Evolutionary conservation across 2,888 invertebrate genomes (phyloP).

Genomic region (Archips xylosteana): DNA sequence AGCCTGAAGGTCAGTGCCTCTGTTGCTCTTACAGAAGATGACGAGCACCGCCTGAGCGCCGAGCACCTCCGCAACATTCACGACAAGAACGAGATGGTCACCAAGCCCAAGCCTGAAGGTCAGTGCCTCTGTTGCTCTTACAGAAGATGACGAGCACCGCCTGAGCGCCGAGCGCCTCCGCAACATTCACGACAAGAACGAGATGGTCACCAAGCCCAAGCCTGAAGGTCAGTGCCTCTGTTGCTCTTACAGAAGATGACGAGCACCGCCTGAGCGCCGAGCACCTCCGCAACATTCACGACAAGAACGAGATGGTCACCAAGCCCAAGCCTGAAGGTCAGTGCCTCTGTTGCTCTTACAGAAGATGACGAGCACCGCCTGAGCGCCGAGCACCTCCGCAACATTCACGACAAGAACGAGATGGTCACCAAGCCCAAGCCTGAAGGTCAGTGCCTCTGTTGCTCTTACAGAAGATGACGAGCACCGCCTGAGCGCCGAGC

Average conservation of each 20-base stretch:
- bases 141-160: constrained; percentile 93
- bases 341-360: too few species aligned
- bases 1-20: constrained; percentile 73
- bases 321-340: constrained; percentile 82
- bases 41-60: constrained; percentile 92
- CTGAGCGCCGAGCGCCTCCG: constrained; percentile 91
- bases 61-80: constrained; percentile 89
- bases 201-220: constrained; percentile 74
- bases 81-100: constrained; percentile 73
- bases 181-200: constrained; percentile 82
- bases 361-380: constrained; percentile 94
- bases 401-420: constrained; percentile 82
- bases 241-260: too few species aligned
- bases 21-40: too few species aligned
- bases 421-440: constrained; percentile 76
- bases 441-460: constrained; percentile 66
- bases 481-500: constrained; percentile 91
- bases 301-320: constrained; percentile 70
- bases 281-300: constrained; percentile 88
- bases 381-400: constrained; percentile 90
- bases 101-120: constrained; percentile 82
- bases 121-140: constrained; percentile 41
- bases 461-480: too few species aligned
- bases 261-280: constrained; percentile 92
- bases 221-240: constrained; percentile 70